Evolutionary conservation across 2,113 vertebrate genomes (phyloP), one percentile per base, ranked within the genome.

Genomic region (Pleuronectes platessa): DNA sequence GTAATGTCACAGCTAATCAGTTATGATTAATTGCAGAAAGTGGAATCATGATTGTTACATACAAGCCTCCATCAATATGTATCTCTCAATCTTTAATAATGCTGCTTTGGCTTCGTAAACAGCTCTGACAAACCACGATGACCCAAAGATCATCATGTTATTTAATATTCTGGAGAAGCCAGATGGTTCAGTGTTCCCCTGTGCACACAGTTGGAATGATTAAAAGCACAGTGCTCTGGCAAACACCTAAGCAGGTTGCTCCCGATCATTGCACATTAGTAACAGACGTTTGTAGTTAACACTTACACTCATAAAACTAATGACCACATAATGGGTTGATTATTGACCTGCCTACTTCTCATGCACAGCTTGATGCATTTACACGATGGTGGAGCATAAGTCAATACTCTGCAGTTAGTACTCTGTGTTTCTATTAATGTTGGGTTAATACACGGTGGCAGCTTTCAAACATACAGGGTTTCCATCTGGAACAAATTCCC

Each of bases 151-250:
- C 58, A 2, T 3, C 21, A n/a, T 47, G 70, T 84, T 71, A 64
- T 85, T 82, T 17, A 58, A 66, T 81, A 72, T 79, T 70, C 13
- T 47, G 26, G 23, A 77, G 60, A 15, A 63, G 58, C 85, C 87
- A 88, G 86, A 87, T 87, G 88, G 81, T 72, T 81, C 78, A 78
- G 49, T 67, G 76, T 77, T 88, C 84, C 83, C 82, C 64, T 76
- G 82, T 80, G 78, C 77, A 71, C 56, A 26, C 37, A 27, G 69
- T 78, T 67, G 37, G 62, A 79, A 81, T 81, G 79, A 89, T 79
- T 85, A 71, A 84, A 82, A 79, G 74, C 59, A 47, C 23, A 67
- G 26, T 49, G 24, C 73, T 72, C 61, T 69, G 74, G 84, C 78
- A 62, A 85, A 78, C 64, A 81, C 74, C 68, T 70, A 47, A 74